A percentile compares a stretch with the other conserved stretches of the same genome.
phyloP scores from a whole-genome alignment of 2,888 invertebrate species.

The Camptogramma bilineatum region DNA sequence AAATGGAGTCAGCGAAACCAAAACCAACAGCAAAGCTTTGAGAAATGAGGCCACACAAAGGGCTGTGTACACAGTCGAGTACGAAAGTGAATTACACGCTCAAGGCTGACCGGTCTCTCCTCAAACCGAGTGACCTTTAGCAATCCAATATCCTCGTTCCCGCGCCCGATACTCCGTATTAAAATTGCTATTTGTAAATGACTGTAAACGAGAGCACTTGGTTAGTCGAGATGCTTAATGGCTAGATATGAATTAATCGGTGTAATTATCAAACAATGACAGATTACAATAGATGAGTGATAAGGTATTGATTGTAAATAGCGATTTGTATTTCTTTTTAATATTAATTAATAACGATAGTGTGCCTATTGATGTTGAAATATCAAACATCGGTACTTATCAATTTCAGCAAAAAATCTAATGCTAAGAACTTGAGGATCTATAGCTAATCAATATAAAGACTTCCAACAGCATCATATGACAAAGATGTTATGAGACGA shows the following conservation, averaged over 20 bases:
- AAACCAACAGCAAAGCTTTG: slow-evolving; percentile 52
- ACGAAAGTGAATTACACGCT: slow-evolving; percentile 80
- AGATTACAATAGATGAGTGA: background rate
- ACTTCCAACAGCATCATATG: slow-evolving; percentile 44
- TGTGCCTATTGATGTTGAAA: background rate
- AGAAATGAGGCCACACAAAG: slow-evolving; percentile 81
- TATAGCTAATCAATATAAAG: slow-evolving; percentile 31
- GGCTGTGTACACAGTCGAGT: slow-evolving; percentile 69
- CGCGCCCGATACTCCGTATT: slow-evolving; percentile 62
- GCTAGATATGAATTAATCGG: background rate
- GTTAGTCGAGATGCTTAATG: background rate
- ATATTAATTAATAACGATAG: no score
- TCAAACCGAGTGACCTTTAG: slow-evolving; percentile 82
- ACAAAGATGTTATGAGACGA: slow-evolving; percentile 19
- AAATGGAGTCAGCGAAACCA: slow-evolving; percentile 36
- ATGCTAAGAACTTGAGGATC: slow-evolving; percentile 18
- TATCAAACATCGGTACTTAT: background rate
- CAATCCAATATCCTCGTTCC: slow-evolving; percentile 80
- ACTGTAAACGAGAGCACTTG: slow-evolving; percentile 3
- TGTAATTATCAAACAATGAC: background rate
- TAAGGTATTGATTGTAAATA: background rate
- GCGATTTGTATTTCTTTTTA: no score
- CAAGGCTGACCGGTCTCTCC: slow-evolving; percentile 84
- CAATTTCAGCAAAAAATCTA: slow-evolving; percentile 25
- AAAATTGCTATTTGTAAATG: slow-evolving; percentile 57